Conservation (phyloP, 2,888 invertebrate genomes). For the Oligia fasciuncula region DNA sequence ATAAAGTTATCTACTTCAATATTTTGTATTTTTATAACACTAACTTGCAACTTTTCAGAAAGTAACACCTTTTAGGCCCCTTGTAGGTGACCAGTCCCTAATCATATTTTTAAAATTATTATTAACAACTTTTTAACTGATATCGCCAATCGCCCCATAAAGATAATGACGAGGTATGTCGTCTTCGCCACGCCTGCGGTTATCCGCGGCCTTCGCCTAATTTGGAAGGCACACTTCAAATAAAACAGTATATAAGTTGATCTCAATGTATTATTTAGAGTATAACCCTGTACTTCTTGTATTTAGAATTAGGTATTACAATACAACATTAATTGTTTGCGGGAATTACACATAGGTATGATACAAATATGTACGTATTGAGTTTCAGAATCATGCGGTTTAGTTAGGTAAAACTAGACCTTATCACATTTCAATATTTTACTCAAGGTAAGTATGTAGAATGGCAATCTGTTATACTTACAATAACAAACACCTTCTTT, state of each 20-base stretch:
- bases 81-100: not conserved
- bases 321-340: constrained; percentile 59
- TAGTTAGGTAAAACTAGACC: constrained; percentile 57
- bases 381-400: constrained; percentile 59
- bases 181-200: constrained; percentile 16
- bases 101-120: not conserved
- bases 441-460: constrained; percentile 45
- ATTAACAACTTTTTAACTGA: constrained; percentile 20
- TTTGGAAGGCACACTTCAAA: constrained; percentile 48
- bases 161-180: constrained; percentile 30
- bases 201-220: constrained; percentile 46
- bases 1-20: not conserved
- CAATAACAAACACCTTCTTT: constrained; percentile 52
- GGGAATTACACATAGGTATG: constrained; percentile 54
- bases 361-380: constrained; percentile 61
- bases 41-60: not conserved
- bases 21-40: not conserved
- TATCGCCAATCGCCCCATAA: constrained; percentile 25
- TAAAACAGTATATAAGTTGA: constrained; percentile 64
- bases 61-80: not conserved
- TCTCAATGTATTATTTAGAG: constrained; percentile 70
- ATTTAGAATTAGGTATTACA: constrained; percentile 71
- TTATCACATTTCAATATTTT: constrained; percentile 63
- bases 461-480: constrained; percentile 53
- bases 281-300: constrained; percentile 75